Evolutionary conservation across 2,888 invertebrate genomes (phyloP).

Genomic region (Proisotoma minuta): DNA sequence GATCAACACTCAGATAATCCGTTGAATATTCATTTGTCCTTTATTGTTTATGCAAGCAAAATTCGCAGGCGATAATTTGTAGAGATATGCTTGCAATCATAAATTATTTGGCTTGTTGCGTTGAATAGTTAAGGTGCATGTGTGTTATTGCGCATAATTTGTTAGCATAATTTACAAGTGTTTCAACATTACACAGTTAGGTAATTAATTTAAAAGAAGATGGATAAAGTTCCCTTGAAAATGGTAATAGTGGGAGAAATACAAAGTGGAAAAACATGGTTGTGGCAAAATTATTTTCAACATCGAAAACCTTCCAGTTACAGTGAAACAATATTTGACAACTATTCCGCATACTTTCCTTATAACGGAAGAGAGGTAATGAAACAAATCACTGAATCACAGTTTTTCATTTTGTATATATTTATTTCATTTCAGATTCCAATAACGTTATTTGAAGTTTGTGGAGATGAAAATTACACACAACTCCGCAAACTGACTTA

Average conservation of each 20-base stretch:
- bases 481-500: constrained; percentile 9
- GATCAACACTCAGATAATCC: too few species aligned
- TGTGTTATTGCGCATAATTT: too few species aligned
- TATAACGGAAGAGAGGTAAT: constrained; percentile 19
- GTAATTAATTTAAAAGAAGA: too few species aligned
- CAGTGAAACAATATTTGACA: constrained; percentile 21
- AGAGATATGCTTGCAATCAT: too few species aligned
- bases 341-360: not conserved
- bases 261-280: constrained; percentile 12
- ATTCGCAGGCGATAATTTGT: too few species aligned
- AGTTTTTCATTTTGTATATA: not conserved
- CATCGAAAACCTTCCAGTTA: constrained; percentile 4
- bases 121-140: too few species aligned
- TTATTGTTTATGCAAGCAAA: too few species aligned
- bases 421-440: constrained; percentile 5
- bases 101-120: too few species aligned
- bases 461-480: constrained; percentile 16
- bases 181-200: too few species aligned
- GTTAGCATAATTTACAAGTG: too few species aligned
- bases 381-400: too few species aligned
- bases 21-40: too few species aligned
- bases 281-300: constrained; percentile 19
- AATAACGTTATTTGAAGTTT: constrained; percentile 17
- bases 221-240: constrained; percentile 9
- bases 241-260: constrained; percentile 17